These are phyloP conservation scores for Ephialtes manifestator DNA, from an alignment of 2,888 invertebrate species.

Conservation along the genomic window DNA sequence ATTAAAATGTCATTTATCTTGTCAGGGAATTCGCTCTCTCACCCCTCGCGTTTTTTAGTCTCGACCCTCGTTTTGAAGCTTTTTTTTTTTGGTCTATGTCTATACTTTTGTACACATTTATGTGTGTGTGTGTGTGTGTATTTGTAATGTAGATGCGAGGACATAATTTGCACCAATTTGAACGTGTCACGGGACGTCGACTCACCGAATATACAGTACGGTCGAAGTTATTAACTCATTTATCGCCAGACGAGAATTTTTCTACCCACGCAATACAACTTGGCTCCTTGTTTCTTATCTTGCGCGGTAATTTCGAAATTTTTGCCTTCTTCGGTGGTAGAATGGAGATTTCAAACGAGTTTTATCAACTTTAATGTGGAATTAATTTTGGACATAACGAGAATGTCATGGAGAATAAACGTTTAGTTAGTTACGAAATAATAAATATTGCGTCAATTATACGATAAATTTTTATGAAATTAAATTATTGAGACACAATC, in stretches of 20 bases:
- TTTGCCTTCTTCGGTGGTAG: not conserved
- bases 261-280: constrained; percentile 1
- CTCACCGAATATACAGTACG: not conserved
- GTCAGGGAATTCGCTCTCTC: constrained; percentile 34
- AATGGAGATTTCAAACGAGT: not conserved
- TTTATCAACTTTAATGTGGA: not conserved
- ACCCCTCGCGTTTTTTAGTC: not conserved
- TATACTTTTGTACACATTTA: not conserved
- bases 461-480: too few species aligned
- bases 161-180: not conserved
- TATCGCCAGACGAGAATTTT: constrained; percentile 9
- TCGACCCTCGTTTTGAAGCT: not conserved
- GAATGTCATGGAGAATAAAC: too few species aligned
- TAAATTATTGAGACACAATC: too few species aligned
- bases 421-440: too few species aligned
- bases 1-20: constrained; percentile 78
- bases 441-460: too few species aligned
- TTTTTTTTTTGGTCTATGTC: constrained; percentile 7
- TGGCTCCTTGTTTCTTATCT: not conserved
- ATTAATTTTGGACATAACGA: too few species aligned
- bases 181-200: not conserved
- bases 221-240: constrained; percentile 8
- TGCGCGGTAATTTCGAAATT: not conserved
- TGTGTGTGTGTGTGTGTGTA: not conserved
- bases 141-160: not conserved